phyloP scores from a whole-genome alignment of 2,113 vertebrate species.

The Brachionichthys hirsutus region DNA sequence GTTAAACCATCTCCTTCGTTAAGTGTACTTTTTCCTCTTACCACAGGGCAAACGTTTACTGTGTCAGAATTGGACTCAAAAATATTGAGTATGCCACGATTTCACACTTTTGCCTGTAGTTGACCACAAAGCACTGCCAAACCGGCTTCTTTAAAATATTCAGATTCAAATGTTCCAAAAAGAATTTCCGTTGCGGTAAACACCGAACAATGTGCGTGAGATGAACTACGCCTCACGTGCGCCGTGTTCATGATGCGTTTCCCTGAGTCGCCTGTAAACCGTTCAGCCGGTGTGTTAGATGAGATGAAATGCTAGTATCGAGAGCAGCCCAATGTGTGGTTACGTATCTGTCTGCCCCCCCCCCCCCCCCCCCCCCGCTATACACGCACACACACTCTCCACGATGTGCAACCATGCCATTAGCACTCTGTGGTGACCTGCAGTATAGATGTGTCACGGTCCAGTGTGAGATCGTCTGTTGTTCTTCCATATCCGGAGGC shows the following conservation, averaged over 20 bases:
- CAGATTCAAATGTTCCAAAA: slow-evolving; percentile 28
- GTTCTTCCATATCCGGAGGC: slow-evolving; percentile 65
- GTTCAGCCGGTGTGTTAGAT: slow-evolving; percentile 53
- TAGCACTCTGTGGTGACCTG: slow-evolving; percentile 58
- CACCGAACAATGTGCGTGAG: slow-evolving; percentile 47
- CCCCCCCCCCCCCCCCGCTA: slow-evolving; percentile 2
- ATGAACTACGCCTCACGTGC: slow-evolving; percentile 56
- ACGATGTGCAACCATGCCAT: slow-evolving; percentile 60
- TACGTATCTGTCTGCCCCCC: slow-evolving; percentile 60
- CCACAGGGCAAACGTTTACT: slow-evolving; percentile 31
- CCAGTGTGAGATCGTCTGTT: slow-evolving; percentile 61
- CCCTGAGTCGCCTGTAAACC: slow-evolving; percentile 50
- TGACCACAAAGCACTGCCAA: slow-evolving; percentile 60
- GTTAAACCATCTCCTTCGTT: slow-evolving; percentile 52
- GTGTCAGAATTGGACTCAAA: slow-evolving; percentile 51
- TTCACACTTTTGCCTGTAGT: slow-evolving; percentile 44
- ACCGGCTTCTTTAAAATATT: slow-evolving; percentile 44
- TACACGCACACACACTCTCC: slow-evolving; percentile 10
- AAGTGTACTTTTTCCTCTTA: slow-evolving; percentile 57
- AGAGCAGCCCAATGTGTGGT: slow-evolving; percentile 51
- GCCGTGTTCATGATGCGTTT: slow-evolving; percentile 59
- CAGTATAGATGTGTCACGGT: slow-evolving; percentile 59
- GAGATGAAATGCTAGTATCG: slow-evolving; percentile 51
- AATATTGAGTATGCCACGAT: slow-evolving; percentile 39
- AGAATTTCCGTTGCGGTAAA: slow-evolving; percentile 63